Percentiles rank a stretch among this genome's conserved stretches.
Evolutionary conservation across 2,888 invertebrate species (phyloP).

Genomic region (Cinara cedri): DNA sequence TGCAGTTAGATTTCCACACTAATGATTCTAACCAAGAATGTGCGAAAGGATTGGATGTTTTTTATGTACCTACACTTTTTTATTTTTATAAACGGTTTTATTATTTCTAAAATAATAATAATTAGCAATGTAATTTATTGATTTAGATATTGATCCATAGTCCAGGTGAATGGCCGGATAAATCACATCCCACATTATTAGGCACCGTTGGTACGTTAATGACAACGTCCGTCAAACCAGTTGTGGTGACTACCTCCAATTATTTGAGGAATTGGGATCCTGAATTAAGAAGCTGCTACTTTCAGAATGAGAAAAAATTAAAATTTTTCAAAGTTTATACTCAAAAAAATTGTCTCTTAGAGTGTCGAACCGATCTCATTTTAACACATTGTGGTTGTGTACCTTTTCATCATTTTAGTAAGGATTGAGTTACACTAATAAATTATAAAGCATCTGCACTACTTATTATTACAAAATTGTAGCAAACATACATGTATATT

Average conservation of each 20-base stretch:
- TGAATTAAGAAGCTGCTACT: conserved; percentile 53
- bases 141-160: conserved; percentile 57
- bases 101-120: background rate
- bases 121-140: background rate
- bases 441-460: too few species aligned
- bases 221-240: conserved; percentile 31
- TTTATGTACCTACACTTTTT: conserved; percentile 18
- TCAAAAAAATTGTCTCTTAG: conserved; percentile 55
- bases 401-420: conserved; percentile 56
- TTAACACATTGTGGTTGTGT: conserved; percentile 56
- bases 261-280: conserved; percentile 40
- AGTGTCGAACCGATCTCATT: conserved; percentile 54
- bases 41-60: conserved; percentile 5
- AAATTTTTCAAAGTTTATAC: conserved; percentile 57
- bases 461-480: background rate
- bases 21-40: conserved; percentile 6
- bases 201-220: background rate
- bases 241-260: conserved; percentile 18
- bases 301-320: conserved; percentile 53
- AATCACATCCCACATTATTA: conserved; percentile 30
- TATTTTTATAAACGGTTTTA: background rate
- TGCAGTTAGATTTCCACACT: background rate
- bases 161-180: conserved; percentile 54
- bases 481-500: background rate
- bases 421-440: background rate